Evolutionary conservation across 2,797 vertebrate genomes (phyloP), one percentile per base, ranked within the genome.

Genomic region (Octomys mimax): DNA sequence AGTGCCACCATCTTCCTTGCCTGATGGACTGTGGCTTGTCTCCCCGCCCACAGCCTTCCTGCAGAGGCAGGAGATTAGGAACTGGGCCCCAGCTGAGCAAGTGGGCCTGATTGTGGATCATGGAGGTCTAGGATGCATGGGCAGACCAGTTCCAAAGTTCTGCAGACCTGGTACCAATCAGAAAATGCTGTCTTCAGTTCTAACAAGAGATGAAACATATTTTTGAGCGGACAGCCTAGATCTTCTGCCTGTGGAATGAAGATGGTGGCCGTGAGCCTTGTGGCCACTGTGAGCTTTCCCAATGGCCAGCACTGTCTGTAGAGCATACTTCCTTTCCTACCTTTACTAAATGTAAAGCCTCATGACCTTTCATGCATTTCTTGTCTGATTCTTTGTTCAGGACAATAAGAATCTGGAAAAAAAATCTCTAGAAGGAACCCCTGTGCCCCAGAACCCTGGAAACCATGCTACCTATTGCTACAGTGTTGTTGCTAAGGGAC

Each of bases 381-480:
- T 28, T 75, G 39, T 75, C 39, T 13, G 26, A 28, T 75, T 75
- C 13, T 75, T 75, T 75, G 24, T 75, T 75, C 24, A 75, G 24
- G 11, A 26, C 12, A 36, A 19, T 0, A 46, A 46, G 39, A 75
- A 46, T 24, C 73, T 16, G 26, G 26, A 46, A 75, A 73, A 52
- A 49, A 42, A 28, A 46, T 75, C 39, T 46, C 39, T 75, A 75
- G 73, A 75, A 75, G 26, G 26, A 46, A 46, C 42, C 13, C 73
- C 6, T 16, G 39, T 10, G 6, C 57, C 18, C 6, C 59, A 39
- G 66, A 77, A n/a, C 2, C 1, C 88, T 75, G 39, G 24, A 46
- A 28, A 75, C 36, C 2, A 24, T 52, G n/a, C 4, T 62, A 1
- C 10, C 57, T 42, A 3, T 0, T 54, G 3, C 31, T 24, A 49